These are phyloP conservation scores for Neocrepidodera transversa DNA, from an alignment of 2,888 invertebrate genomes.

Conservation along the genomic window DNA sequence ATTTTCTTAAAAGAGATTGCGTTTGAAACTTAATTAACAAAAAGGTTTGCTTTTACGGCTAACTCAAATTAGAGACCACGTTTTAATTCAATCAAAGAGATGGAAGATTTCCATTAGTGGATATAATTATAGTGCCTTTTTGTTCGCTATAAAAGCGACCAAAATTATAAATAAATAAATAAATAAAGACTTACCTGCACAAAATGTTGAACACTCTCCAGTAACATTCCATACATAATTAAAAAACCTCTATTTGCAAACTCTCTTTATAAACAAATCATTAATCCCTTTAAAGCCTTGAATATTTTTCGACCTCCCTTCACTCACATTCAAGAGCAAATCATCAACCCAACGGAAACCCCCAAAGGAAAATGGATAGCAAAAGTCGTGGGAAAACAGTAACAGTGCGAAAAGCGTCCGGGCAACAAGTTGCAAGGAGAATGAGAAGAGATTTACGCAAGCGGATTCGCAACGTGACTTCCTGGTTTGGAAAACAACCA, in stretches of 20 bases:
- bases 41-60: too few relatives aligned
- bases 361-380: neutral
- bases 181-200: slow-evolving; percentile 65
- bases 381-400: neutral
- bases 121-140: too few relatives aligned
- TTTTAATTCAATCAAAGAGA: too few relatives aligned
- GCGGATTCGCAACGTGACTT: neutral
- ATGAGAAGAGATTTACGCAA: slow-evolving; percentile 10
- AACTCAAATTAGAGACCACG: too few relatives aligned
- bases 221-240: slow-evolving; percentile 70
- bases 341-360: neutral
- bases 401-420: neutral
- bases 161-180: too few relatives aligned
- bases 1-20: neutral
- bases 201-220: slow-evolving; percentile 70
- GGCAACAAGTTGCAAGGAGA: slow-evolving; percentile 11
- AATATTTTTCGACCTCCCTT: neutral
- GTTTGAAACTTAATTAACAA: neutral
- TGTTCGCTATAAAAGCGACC: too few relatives aligned
- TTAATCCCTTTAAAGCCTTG: neutral
- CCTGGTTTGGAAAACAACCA: neutral
- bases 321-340: neutral
- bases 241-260: neutral
- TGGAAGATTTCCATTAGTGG: too few relatives aligned
- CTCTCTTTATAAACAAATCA: neutral